Conservation (phyloP, 2,113 vertebrate genomes). For the Myrmecobius fasciatus region DNA sequence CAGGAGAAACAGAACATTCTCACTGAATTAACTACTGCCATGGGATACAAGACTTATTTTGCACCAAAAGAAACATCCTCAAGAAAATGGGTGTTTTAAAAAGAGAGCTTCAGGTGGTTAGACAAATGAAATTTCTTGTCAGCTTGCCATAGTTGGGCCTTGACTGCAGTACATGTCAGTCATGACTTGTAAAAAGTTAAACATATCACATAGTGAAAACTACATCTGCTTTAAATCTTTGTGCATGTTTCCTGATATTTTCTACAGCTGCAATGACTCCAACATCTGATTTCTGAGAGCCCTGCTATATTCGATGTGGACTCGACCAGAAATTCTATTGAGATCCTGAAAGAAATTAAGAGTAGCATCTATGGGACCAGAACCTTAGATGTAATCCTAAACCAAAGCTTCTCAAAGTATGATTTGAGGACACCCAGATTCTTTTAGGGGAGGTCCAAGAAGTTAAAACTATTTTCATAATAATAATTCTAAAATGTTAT, state of each 20-base stretch:
- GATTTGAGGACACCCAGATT: not conserved
- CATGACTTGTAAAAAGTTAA: conserved; percentile 40
- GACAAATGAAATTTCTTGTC: conserved; percentile 55
- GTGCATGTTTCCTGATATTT: not conserved
- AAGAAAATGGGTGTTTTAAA: conserved; percentile 24
- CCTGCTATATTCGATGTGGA: not conserved
- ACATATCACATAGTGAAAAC: not conserved
- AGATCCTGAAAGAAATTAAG: not conserved
- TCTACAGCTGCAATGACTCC: no score
- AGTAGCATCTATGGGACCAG: not conserved
- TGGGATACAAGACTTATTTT: conserved; percentile 55
- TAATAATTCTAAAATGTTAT: not conserved
- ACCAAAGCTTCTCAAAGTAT: not conserved
- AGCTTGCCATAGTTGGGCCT: conserved; percentile 38
- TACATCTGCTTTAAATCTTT: not conserved
- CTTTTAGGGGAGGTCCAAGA: not conserved
- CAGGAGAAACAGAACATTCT: conserved; percentile 67
- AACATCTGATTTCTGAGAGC: not conserved
- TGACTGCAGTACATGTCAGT: not conserved
- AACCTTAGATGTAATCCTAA: not conserved
- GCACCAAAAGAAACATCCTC: conserved; percentile 15
- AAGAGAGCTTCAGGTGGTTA: conserved; percentile 56
- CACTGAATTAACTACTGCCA: conserved; percentile 58
- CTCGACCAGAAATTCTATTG: accelerated
- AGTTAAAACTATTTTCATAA: not conserved